Evolutionary conservation across 2,113 vertebrate genomes (phyloP), one percentile per base, ranked within the genome.

Genomic region (Phrynosoma platyrhinos): DNA sequence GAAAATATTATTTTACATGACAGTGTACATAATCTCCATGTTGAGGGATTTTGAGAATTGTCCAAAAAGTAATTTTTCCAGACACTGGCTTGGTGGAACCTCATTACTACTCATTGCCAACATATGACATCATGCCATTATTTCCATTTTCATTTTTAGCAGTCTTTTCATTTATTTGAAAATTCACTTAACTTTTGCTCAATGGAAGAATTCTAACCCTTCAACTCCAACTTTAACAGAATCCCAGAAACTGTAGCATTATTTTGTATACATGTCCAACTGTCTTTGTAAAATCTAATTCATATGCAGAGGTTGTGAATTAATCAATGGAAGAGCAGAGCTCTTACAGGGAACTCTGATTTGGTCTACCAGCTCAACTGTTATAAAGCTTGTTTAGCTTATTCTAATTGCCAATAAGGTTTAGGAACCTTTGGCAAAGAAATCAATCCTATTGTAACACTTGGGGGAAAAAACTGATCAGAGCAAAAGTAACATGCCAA

Each of bases 371-470:
- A 66, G 62, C 75, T 85, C 58, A 47, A 74, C 74, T 85, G 84
- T 68, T 78, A 85, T 77, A 85, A 85, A 78, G 84, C 75, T 88
- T 82, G 77, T 77, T 72, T 83, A 75, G 80, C 80, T 77, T 83
- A 88, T 83, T 68, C 87, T 76, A 88, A 88, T 75, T 83, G 80
- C 72, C 87, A 83, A 69, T 88, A 88, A 68, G 80, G 87, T 75
- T 88, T 83, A 83, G 72, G 87, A 88, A 74, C 53, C 75, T 40
- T 77, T 42, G 27, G 72, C 12, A 53, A 83, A 83, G 87, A 82
- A 85, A 88, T 83, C 87, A 77, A 83, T 88, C 27, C 58, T 76
- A 83, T 20, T 76, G 52, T 53, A 88, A 83, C 32, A 36, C 80
- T 82, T 82, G 62, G 55, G 58, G 36, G 52, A 79, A 66, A 79